A percentile compares a stretch with the other conserved stretches of the same genome.
These are phyloP conservation scores for Patella caerulea DNA, from an alignment of 2,888 invertebrate genomes.

Conservation along the genomic window DNA sequence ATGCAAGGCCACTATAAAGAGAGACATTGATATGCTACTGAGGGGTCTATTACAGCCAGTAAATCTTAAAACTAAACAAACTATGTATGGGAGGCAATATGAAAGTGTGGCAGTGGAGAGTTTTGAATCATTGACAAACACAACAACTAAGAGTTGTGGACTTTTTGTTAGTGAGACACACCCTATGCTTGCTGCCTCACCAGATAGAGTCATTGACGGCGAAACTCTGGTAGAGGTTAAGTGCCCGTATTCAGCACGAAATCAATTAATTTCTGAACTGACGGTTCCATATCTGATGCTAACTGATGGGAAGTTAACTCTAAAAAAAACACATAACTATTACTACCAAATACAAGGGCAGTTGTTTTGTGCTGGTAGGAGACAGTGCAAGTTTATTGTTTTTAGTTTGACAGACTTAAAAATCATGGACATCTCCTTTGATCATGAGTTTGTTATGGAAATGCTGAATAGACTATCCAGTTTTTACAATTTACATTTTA, in stretches of 20 bases:
- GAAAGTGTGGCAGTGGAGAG: too few relatives aligned
- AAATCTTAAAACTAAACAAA: too few relatives aligned
- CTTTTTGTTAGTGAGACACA: too few relatives aligned
- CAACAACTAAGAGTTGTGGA: too few relatives aligned
- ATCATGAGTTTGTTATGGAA: neutral
- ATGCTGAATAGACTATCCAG: neutral
- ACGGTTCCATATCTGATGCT: neutral
- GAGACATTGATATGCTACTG: too few relatives aligned
- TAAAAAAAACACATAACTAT: neutral
- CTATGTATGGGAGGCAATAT: too few relatives aligned
- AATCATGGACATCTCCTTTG: neutral
- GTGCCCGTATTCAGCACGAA: neutral
- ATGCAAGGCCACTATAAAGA: too few relatives aligned
- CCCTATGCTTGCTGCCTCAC: neutral
- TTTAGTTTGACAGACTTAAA: neutral
- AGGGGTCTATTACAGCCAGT: too few relatives aligned
- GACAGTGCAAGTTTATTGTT: neutral
- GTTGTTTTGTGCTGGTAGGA: neutral
- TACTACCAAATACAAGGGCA: neutral
- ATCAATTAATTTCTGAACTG: constrained; percentile 1
- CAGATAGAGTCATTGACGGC: neutral
- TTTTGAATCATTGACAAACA: too few relatives aligned
- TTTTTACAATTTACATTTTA: neutral
- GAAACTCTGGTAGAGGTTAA: neutral
- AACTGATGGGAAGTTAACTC: neutral